phyloP scores from a whole-genome alignment of 2,888 invertebrate species.

The Heliothis peltigera region DNA sequence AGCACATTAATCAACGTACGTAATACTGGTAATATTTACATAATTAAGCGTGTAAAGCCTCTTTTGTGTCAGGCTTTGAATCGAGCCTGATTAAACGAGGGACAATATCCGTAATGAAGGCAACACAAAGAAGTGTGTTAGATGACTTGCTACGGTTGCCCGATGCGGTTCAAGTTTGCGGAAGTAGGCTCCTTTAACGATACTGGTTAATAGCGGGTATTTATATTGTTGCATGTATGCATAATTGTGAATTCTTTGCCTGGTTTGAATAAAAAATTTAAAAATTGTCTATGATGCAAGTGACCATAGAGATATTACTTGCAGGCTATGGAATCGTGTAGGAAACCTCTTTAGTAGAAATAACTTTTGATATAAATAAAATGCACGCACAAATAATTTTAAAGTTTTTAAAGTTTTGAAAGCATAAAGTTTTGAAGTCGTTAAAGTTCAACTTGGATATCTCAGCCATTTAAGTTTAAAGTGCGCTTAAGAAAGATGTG shows the following conservation, averaged over 20 bases:
- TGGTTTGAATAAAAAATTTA: neutral
- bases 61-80: constrained; percentile 48
- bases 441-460: constrained; percentile 48
- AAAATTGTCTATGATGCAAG: constrained; percentile 5
- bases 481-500: constrained; percentile 42
- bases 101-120: constrained; percentile 54
- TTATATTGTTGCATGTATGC: constrained; percentile 9
- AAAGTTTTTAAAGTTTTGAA: constrained; percentile 20
- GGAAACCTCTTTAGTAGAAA: constrained; percentile 8
- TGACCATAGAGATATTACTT: neutral
- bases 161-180: constrained; percentile 40
- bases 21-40: constrained; percentile 44
- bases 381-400: constrained; percentile 1
- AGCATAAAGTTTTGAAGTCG: constrained; percentile 31
- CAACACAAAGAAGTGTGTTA: constrained; percentile 48
- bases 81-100: constrained; percentile 44
- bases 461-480: constrained; percentile 38
- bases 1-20: constrained; percentile 40
- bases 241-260: constrained; percentile 10
- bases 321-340: neutral
- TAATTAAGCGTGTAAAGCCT: constrained; percentile 44
- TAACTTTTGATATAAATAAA: neutral
- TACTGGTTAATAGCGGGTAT: constrained; percentile 18
- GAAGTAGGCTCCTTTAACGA: constrained; percentile 37
- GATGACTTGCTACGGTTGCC: constrained; percentile 37